Conservation (phyloP, 2,888 invertebrate species). For the Diploptera punctata region DNA sequence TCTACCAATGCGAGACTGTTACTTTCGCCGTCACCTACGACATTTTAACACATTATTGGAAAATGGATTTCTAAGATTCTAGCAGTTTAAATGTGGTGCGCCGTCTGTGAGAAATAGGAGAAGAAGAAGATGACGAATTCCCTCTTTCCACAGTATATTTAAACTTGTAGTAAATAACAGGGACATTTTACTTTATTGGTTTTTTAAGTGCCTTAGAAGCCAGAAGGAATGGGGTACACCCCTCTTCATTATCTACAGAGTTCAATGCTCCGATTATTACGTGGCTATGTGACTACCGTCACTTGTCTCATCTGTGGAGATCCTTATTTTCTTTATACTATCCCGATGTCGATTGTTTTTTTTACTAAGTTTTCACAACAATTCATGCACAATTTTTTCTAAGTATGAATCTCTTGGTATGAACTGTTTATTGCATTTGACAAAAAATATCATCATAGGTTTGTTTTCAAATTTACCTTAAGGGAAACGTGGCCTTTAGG, state of each 20-base stretch:
- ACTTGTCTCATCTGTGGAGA: not conserved
- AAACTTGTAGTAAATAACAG: not conserved
- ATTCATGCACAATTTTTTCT: not conserved
- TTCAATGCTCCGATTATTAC: no score
- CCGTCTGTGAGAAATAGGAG: not conserved
- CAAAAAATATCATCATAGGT: not conserved
- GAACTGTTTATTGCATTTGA: not conserved
- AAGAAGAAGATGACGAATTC: not conserved
- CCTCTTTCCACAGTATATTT: not conserved
- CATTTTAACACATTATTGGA: no score
- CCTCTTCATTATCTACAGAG: no score
- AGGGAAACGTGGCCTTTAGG: not conserved
- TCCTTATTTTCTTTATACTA: no score
- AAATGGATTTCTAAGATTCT: no score
- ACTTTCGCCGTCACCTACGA: no score
- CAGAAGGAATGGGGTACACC: not conserved
- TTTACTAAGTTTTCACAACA: not conserved
- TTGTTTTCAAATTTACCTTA: not conserved
- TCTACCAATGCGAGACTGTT: no score
- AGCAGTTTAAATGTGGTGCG: not conserved
- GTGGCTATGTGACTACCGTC: no score
- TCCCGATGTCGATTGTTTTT: not conserved
- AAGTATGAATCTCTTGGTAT: not conserved
- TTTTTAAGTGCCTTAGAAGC: not conserved
- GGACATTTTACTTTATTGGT: not conserved